Evolutionary conservation across 2,113 vertebrate species (phyloP).

Genomic region (Leptobrachium leishanense): DNA sequence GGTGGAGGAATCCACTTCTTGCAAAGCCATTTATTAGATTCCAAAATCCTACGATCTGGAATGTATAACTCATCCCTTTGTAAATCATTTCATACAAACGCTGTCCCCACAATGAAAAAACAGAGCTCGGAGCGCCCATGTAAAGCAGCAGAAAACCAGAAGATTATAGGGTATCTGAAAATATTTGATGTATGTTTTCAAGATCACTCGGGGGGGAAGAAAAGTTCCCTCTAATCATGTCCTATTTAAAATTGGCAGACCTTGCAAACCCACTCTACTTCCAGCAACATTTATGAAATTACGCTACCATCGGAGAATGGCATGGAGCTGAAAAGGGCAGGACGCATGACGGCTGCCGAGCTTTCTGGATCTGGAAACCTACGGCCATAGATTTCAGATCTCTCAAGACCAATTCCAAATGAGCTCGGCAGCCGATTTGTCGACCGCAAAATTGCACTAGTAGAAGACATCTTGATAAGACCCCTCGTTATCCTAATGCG

Average conservation of each 20-base stretch:
- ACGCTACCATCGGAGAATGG: background rate
- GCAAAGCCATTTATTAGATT: background rate
- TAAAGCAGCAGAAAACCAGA: background rate
- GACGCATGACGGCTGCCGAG: background rate
- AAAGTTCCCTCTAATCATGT: conserved; percentile 21
- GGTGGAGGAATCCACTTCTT: background rate
- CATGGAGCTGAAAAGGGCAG: background rate
- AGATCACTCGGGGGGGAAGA: background rate
- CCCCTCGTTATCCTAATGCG: conserved; percentile 2
- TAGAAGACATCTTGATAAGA: conserved; percentile 3
- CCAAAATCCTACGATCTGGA: background rate
- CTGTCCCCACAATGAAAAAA: background rate
- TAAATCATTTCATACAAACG: background rate
- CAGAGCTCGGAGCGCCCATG: background rate
- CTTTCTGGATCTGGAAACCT: background rate
- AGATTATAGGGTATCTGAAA: conserved; percentile 25
- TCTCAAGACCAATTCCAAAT: background rate
- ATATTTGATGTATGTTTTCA: conserved; percentile 2
- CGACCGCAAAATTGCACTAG: background rate
- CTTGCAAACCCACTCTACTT: background rate
- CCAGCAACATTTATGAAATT: conserved; percentile 1
- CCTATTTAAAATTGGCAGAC: conserved; percentile 17
- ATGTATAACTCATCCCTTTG: background rate
- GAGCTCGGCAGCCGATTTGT: background rate
- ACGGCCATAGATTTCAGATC: background rate